Percentiles rank a stretch among this genome's conserved stretches.
Evolutionary conservation across 2,113 vertebrate genomes (phyloP).

Genomic region (Cheirogaleus medius): DNA sequence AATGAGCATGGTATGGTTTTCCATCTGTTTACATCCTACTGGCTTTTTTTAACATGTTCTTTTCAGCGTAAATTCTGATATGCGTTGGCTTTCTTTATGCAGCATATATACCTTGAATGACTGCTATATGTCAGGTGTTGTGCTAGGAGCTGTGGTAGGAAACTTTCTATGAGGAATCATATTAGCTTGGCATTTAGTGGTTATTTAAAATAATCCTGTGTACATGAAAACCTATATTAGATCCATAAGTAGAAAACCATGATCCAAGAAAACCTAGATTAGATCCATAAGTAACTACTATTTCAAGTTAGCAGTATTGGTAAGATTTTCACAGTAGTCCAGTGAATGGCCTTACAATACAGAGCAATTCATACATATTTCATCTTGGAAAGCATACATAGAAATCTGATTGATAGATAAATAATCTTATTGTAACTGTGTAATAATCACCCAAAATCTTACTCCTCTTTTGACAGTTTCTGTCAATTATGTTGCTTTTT

Average conservation of each 20-base stretch:
- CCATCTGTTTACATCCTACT: background rate
- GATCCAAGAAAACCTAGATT: background rate
- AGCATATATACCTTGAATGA: background rate
- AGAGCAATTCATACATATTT: background rate
- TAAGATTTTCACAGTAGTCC: slow-evolving; percentile 1
- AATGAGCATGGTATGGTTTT: background rate
- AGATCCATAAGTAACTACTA: background rate
- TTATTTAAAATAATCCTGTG: slow-evolving; percentile 18
- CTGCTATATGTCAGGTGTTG: background rate
- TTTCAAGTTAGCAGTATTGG: background rate
- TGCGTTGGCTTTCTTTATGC: background rate
- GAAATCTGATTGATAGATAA: background rate
- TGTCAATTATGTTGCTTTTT: background rate
- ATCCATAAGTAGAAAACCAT: background rate
- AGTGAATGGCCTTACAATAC: background rate
- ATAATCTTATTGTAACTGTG: background rate
- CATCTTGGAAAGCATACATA: slow-evolving; percentile 38
- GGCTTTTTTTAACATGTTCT: slow-evolving; percentile 18
- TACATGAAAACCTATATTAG: background rate
- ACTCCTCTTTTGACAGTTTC: background rate
- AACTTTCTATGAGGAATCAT: background rate
- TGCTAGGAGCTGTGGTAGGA: background rate
- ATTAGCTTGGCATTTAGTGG: slow-evolving; percentile 16
- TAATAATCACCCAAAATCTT: background rate
- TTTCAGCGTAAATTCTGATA: slow-evolving; percentile 15